These are phyloP conservation scores for Oostethus manadensis DNA, from an alignment of 2,113 vertebrate genomes.

Conservation along the genomic window DNA sequence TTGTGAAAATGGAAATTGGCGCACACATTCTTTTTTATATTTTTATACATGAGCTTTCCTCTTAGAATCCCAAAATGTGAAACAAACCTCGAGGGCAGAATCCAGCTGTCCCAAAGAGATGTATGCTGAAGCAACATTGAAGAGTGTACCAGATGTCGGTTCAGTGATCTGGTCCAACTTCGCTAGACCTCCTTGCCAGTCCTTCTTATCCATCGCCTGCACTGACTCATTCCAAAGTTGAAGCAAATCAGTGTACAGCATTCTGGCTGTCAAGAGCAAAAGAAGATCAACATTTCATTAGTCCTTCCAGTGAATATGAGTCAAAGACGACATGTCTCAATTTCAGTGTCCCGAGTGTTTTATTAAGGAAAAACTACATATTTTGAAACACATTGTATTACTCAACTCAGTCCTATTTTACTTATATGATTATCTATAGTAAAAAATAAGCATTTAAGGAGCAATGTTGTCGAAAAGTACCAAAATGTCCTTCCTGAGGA, in stretches of 20 bases:
- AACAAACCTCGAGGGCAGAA: constrained; percentile 61
- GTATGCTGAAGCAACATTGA: constrained; percentile 74
- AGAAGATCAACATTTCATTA: not conserved
- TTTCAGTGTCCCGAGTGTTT: too few species aligned
- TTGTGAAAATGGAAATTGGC: not conserved
- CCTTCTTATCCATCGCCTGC: constrained; percentile 65
- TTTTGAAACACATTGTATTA: too few species aligned
- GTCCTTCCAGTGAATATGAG: too few species aligned
- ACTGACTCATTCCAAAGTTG: constrained; percentile 76
- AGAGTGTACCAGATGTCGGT: constrained; percentile 74
- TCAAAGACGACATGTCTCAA: too few species aligned
- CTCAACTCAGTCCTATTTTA: too few species aligned
- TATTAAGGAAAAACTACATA: too few species aligned
- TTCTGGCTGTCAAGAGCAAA: constrained; percentile 34
- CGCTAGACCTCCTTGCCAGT: constrained; percentile 73
- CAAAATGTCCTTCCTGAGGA: too few species aligned
- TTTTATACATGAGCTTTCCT: not conserved
- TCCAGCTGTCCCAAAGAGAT: constrained; percentile 73
- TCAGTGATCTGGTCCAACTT: constrained; percentile 68
- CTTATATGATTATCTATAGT: too few species aligned
- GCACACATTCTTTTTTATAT: too few species aligned
- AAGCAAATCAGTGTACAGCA: constrained; percentile 80
- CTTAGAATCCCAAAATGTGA: not conserved
- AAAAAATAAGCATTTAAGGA: too few species aligned
- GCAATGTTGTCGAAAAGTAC: too few species aligned